Evolutionary conservation across 2,888 invertebrate genomes (phyloP), one percentile per base, ranked within the genome.

Genomic region (Ariolimax columbianus): DNA sequence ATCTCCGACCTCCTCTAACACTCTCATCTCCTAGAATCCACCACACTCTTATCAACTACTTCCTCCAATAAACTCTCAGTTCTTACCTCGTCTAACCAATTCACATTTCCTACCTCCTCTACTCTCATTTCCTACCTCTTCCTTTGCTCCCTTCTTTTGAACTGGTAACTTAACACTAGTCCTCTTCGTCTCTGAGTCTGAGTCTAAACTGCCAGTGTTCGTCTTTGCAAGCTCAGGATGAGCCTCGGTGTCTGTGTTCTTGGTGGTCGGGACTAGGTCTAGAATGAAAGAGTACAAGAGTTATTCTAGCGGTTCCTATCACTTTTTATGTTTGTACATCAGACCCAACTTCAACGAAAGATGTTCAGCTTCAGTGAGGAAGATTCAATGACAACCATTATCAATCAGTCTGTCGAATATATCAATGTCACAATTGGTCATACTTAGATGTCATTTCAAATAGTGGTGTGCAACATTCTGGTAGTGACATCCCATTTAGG

Each of bases 171-270:
- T 87, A 40, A 87, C 82, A 81, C 83, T 87, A 26, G 83, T 78
- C 55, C 86, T 86, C 77, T 85, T 88, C 47, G 40, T 83, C 75
- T 88, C 87, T 0, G 77, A 77, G 63, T 85, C 88, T 7, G 85
- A 81, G 70, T 86, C 86, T n/a, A 82, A 72, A 83, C 83, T 86
- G 9, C 78, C 83, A 7, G 88, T 85, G 73, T 84, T 85, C 26
- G 83, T 85, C 38, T 86, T 88, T 40, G 82, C 80, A 30, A 90
- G 90, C 86, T 92, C 92, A n/a, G 92, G 92, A 84, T 92, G 92
- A 36, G 92, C 91, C 85, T 92, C 92, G 19, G 91, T 92, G 80
- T 92, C 92, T 38, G 88, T 89, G 68, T 89, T 90, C 36, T 87
- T 89, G 72, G 87, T 80, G 4, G 90, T 90, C n/a, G 91, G 91